These are phyloP conservation scores for Tortrix viridana DNA, from an alignment of 2,888 invertebrate species.

Conservation along the genomic window DNA sequence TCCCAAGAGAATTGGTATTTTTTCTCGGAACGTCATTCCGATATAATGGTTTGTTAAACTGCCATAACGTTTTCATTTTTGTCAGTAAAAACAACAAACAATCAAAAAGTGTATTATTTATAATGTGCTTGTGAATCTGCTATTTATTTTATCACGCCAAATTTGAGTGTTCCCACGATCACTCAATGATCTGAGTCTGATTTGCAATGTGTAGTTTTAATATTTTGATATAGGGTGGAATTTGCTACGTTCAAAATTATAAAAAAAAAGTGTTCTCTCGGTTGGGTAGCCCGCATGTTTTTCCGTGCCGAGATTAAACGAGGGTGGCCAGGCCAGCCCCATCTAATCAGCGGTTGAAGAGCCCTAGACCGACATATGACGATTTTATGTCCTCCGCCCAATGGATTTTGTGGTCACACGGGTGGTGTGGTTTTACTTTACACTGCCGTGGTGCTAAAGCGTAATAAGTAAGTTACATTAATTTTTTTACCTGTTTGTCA, in stretches of 20 bases:
- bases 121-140: constrained; percentile 1
- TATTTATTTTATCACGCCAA: constrained; percentile 1
- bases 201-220: constrained; percentile 32
- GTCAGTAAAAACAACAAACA: constrained; percentile 15
- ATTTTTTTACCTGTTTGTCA: background rate
- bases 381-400: constrained; percentile 44
- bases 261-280: constrained; percentile 56
- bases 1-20: constrained; percentile 30
- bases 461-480: constrained; percentile 7
- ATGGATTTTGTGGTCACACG: constrained; percentile 32
- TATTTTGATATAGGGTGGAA: constrained; percentile 16
- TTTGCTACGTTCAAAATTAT: constrained; percentile 40
- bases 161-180: constrained; percentile 27
- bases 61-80: constrained; percentile 33
- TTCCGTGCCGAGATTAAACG: constrained; percentile 63
- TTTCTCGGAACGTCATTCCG: constrained; percentile 30
- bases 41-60: constrained; percentile 32
- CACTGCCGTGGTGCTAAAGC: background rate
- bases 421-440: constrained; percentile 9
- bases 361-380: constrained; percentile 51
- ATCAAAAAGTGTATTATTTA: constrained; percentile 7
- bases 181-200: constrained; percentile 10
- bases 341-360: constrained; percentile 53
- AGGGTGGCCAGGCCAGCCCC: constrained; percentile 60
- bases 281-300: constrained; percentile 71